Evolutionary conservation across 2,888 invertebrate species (phyloP), one percentile per base, ranked within the genome.

Genomic region (Melieria omissa): DNA sequence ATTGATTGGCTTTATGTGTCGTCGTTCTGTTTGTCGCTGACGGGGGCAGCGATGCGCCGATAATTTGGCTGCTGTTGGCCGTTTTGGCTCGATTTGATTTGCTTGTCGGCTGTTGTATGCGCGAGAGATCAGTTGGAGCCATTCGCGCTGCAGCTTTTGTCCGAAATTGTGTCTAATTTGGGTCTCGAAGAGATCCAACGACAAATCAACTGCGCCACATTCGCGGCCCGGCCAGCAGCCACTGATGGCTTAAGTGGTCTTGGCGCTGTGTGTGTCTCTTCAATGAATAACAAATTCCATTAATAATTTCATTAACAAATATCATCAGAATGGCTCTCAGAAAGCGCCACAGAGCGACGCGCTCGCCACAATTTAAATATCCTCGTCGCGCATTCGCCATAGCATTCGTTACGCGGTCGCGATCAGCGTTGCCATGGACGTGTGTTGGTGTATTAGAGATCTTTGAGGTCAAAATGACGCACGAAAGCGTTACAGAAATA

Each of bases 241-340:
- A n/a, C 57, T 10, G 16, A 62, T 62, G 55, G 55, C 14, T 55
- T 41, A 55, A 65, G 65, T 65, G 65, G 12, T 9, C 42, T 58
- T 58, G 10, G 1, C 58, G n/a, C 58, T 41, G 29, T 41, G n/a
- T 42, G 29, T 58, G 29, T 49, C 46, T n/a, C n/a, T 52, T 64
- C 10, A 72, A 65, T 47, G 58, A 69, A 73, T 65, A 65, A 10
- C 12, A 66, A 63, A 62, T 54, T 66, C 62, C 14, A 64, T 67
- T 49, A 58, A 67, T 67, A 61, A 65, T 61, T 72, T 67, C 63
- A 63, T 55, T 62, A 58, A 57, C 57, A 67, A 58, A 72, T 63
- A 58, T 14, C 16, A 52, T 9, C 5, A 61, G 54, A 16, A n/a
- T 46, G 8, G 16, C 46, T 46, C 12, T 67, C 57, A 55, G 65